Evolutionary conservation across 1,140 invertebrate species (phyloP), one percentile per base, ranked within the genome.

Genomic region (Babylonia areolata): DNA sequence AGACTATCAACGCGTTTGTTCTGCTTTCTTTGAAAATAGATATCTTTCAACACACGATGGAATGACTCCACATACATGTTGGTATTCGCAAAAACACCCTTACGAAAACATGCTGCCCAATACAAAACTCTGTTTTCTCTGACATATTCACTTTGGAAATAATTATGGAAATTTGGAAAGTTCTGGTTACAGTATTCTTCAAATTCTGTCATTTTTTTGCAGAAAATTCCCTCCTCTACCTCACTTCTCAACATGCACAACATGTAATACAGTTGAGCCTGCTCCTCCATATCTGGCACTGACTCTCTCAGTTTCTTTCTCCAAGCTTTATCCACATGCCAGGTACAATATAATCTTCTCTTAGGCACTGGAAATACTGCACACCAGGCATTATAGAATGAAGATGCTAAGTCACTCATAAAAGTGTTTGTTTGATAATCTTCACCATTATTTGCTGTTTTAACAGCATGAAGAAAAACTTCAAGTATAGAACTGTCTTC

Each of bases 61-160:
- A 80, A 80, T 42, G 78, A 17, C 5, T 80, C 78, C 28, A 15
- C 28, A 46, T n/a, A 80, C 78, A 51, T 51, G 37, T 80, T 80
- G 5, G 78, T 46, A 51, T 80, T 80, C 46, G 37, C 5, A n/a
- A 6, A 6, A 9, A 40, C 17, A 23, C 20, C 39, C 3, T n/a
- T 80, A 17, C 42, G 37, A 33, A 40, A 80, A 46, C 78, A 80
- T 46, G 28, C n/a, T 42, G 37, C 78, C 78, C 78, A 80, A 42
- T 28, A 40, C n/a, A n/a, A n/a, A n/a, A n/a, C n/a, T n/a, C n/a
- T n/a, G n/a, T n/a, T n/a, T n/a, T n/a, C n/a, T n/a, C n/a, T n/a
- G n/a, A 80, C 42, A 46, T 40, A 42, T 20, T 23, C n/a, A n/a
- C 11, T 6, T 2, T n/a, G 42, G 42, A 46, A 80, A 46, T 80